Evolutionary conservation across 35 echinoderm and acorn worm genomes (phyloP), one percentile per base, ranked within the genome.

Genomic region (Lytechinus variegatus): DNA sequence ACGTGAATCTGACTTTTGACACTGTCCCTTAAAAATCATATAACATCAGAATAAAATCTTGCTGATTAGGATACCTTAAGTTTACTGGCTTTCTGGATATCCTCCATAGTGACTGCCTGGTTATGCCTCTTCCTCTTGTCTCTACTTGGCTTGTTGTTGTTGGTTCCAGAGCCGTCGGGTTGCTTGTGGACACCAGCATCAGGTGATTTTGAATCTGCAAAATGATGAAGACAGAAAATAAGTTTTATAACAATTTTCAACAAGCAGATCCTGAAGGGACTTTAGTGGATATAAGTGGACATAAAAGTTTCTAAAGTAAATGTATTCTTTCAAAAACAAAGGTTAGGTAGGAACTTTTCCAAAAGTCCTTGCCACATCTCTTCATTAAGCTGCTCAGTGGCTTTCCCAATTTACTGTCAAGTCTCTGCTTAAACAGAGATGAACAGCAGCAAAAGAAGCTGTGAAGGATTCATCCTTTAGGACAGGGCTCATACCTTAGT

Each of bases 101-200:
- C 96, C 54, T 97, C 96, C 54, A 94, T 96, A n/a, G 97, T 96
- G 56, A 97, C 95, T 9, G 94, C 52, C 28, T 96, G 94, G 92
- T 97, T 97, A 61, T 97, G 97, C 60, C 97, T 89, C n/a, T 95
- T 95, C 9, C 97, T 91, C 54, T 96, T 72, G 86, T 96, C 96
- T 44, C 95, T 94, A 6, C 94, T 96, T 52, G 56, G 95, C 91
- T 97, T 97, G 52, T 60, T 96, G 92, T 95, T 96, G 27, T 19
- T 95, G 91, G 92, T 96, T 27, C 28, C 54, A 61, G 14, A 61
- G 24, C 95, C 72, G 1, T 95, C 89, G 9, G 96, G 27, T 56
- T 54, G 71, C 24, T 93, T 58, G 54, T 88, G 56, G 52, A 7
- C 4, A 52, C 54, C 92, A 27, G 58, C n/a, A 8, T 95, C 87